Conservation (phyloP, 1,140 invertebrate species). For the Drosophila eugracilis region DNA sequence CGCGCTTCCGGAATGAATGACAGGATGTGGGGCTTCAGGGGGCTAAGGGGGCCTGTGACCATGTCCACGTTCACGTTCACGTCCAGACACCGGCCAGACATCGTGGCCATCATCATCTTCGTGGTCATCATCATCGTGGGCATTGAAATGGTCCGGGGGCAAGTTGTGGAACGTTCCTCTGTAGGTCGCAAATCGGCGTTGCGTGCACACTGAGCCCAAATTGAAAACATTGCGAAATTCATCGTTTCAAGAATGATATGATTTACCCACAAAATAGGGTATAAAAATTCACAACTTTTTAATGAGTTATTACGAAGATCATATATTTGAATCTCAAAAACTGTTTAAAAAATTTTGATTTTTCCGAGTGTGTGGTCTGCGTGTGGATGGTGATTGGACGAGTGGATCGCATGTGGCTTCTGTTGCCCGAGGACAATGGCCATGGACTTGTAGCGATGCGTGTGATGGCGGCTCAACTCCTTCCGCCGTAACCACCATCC, state of each 20-base stretch:
- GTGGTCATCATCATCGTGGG: conserved; percentile 49
- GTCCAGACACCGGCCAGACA: conserved; percentile 74
- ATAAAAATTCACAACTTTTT: too few relatives aligned
- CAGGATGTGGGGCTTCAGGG: conserved; percentile 15
- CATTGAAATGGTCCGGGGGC: conserved; percentile 50
- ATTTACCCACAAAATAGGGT: too few relatives aligned
- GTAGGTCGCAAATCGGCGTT: conserved; percentile 72
- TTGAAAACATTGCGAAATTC: neutral
- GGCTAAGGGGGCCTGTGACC: conserved; percentile 4
- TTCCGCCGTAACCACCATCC: neutral
- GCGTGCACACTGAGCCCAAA: conserved; percentile 39
- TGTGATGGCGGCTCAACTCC: conserved; percentile 39
- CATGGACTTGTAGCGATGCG: conserved; percentile 71
- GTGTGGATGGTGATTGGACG: conserved; percentile 34
- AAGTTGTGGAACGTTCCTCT: conserved; percentile 21
- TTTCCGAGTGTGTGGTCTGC: conserved; percentile 2
- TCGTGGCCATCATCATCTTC: conserved; percentile 35
- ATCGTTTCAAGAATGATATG: too few relatives aligned
- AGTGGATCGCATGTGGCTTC: conserved; percentile 23
- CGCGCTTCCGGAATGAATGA: conserved; percentile 56
- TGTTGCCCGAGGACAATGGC: conserved; percentile 71
- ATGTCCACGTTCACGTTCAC: conserved; percentile 48
- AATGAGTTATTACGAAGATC: neutral
- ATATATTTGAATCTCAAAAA: neutral
- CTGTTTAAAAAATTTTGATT: neutral